Evolutionary conservation across 2,888 invertebrate species (phyloP).

Genomic region (Limnephilus auricula): DNA sequence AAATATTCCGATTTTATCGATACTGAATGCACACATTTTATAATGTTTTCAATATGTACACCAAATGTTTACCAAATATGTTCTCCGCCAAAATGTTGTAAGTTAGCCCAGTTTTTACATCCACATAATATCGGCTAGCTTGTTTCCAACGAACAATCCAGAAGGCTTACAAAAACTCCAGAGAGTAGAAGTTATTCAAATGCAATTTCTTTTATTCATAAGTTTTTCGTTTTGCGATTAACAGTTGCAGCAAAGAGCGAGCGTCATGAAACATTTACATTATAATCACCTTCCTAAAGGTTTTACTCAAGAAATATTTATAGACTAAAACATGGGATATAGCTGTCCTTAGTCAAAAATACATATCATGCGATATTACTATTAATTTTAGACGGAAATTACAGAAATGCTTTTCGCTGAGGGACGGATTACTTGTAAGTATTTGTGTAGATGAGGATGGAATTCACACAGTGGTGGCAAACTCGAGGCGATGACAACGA

Average conservation of each 20-base stretch:
- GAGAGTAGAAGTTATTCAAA: not conserved
- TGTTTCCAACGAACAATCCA: not conserved
- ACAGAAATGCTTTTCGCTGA: not conserved
- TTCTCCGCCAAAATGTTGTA: not conserved
- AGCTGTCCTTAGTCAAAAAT: not conserved
- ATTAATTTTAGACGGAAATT: not conserved
- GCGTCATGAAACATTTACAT: not conserved
- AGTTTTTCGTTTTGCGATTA: conserved; percentile 11
- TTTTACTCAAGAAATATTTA: not conserved
- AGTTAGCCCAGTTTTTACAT: not conserved
- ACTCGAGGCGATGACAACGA: conserved; percentile 53
- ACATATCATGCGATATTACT: not conserved
- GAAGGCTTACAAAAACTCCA: not conserved
- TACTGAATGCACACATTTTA: too few species aligned
- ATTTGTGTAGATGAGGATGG: not conserved
- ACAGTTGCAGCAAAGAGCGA: conserved; percentile 7
- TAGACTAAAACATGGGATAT: not conserved
- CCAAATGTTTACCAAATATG: not conserved
- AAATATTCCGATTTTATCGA: too few species aligned
- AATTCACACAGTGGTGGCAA: conserved; percentile 7
- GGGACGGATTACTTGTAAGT: not conserved
- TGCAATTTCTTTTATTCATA: conserved; percentile 24
- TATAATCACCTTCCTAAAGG: not conserved
- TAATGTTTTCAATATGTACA: too few species aligned
- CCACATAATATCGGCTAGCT: not conserved